Conservation (phyloP, 2,113 vertebrate species). For the Pavo muticus region DNA sequence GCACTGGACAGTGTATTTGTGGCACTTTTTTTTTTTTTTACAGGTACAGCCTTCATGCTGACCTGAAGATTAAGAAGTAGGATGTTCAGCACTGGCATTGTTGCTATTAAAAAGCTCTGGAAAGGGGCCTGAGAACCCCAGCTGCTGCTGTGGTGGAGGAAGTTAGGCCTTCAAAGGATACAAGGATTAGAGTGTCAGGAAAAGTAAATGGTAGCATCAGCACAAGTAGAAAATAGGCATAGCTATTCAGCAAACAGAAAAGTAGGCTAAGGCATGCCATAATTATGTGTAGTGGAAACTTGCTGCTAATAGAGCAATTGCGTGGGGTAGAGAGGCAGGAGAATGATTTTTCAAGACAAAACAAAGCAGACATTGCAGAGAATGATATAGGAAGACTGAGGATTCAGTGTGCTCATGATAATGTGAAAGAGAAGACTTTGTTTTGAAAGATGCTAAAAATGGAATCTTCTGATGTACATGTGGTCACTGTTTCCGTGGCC, state of each 20-base stretch:
- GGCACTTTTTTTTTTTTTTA: slow-evolving; percentile 31
- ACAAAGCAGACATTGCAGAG: slow-evolving; percentile 72
- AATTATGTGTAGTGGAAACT: slow-evolving; percentile 79
- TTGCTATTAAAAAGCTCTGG: slow-evolving; percentile 80
- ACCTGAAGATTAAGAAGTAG: slow-evolving; percentile 79
- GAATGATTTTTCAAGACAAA: slow-evolving; percentile 68
- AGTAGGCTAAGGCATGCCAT: slow-evolving; percentile 79
- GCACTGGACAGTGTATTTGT: slow-evolving; percentile 56
- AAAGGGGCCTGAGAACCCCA: slow-evolving; percentile 75
- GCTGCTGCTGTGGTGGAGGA: slow-evolving; percentile 75
- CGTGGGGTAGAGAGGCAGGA: slow-evolving; percentile 55
- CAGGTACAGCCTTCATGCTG: slow-evolving; percentile 66
- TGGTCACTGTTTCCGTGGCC: slow-evolving; percentile 67
- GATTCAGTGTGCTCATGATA: slow-evolving; percentile 57
- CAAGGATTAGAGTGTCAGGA: slow-evolving; percentile 77
- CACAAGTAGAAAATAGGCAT: slow-evolving; percentile 81
- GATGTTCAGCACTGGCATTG: slow-evolving; percentile 74
- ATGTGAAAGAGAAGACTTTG: slow-evolving; percentile 62
- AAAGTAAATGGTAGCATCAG: slow-evolving; percentile 82
- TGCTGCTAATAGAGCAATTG: slow-evolving; percentile 70
- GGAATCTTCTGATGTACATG: slow-evolving; percentile 70
- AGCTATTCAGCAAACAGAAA: slow-evolving; percentile 79
- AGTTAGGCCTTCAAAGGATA: slow-evolving; percentile 80
- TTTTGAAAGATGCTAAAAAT: slow-evolving; percentile 70
- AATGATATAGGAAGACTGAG: slow-evolving; percentile 53